These are phyloP conservation scores for Anguilla megastoma DNA, from an alignment of 2,797 vertebrate genomes.

Conservation along the genomic window DNA sequence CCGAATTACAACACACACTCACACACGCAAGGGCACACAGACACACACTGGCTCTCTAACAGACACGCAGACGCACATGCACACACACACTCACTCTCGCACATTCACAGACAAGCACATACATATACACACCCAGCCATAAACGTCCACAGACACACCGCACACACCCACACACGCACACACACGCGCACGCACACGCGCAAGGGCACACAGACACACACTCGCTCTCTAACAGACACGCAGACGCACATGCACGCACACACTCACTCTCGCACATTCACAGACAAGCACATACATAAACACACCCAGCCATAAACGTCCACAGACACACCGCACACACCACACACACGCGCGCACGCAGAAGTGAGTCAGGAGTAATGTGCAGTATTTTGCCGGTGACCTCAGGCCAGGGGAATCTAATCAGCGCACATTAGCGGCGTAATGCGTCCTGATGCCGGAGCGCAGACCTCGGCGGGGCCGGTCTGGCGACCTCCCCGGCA, in stretches of 20 bases:
- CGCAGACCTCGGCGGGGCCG: conserved; percentile 57
- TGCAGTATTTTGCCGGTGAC: conserved; percentile 29
- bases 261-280: neutral
- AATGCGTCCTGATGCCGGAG: conserved; percentile 33
- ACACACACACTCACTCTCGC: neutral
- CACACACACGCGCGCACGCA: neutral
- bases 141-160: neutral
- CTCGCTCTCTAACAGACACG: too few relatives aligned
- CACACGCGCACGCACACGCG: neutral
- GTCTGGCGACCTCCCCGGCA: conserved; percentile 28
- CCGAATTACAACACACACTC: neutral
- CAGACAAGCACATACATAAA: neutral
- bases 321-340: neutral
- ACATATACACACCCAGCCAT: neutral
- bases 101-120: neutral
- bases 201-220: neutral
- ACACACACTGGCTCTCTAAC: neutral
- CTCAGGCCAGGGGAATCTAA: conserved; percentile 31
- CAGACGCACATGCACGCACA: too few relatives aligned
- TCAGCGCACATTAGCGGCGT: conserved; percentile 37
- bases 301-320: neutral
- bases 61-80: neutral
- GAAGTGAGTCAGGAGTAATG: neutral
- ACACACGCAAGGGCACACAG: neutral
- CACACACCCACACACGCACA: neutral